Evolutionary conservation across 2,113 vertebrate genomes (phyloP).

Genomic region (Carassius carassius): DNA sequence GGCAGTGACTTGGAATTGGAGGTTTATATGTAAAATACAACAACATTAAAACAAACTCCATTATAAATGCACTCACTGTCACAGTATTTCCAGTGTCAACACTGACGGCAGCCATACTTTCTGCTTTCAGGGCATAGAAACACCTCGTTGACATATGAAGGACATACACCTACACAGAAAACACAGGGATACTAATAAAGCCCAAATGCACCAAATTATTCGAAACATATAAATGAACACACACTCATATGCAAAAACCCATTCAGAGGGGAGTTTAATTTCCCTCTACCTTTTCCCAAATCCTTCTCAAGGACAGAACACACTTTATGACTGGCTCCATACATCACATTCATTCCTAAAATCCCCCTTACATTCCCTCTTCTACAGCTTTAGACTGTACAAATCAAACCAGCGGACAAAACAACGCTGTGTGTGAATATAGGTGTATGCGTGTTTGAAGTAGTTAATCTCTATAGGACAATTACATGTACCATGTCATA

Average conservation of each 20-base stretch:
- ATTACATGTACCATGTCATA: not conserved
- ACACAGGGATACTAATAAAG: constrained; percentile 7
- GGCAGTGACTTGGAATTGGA: not conserved
- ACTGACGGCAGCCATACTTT: not conserved
- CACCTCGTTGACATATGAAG: constrained; percentile 44
- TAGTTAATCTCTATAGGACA: not conserved
- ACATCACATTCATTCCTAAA: not conserved
- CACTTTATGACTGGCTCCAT: constrained; percentile 39
- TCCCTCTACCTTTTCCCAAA: not conserved
- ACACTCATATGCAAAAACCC: not conserved
- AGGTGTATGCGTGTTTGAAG: not conserved
- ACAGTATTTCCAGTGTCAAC: constrained; percentile 3
- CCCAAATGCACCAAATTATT: not conserved
- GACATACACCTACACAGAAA: constrained; percentile 45
- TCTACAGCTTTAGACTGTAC: not conserved
- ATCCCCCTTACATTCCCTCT: constrained; percentile 2
- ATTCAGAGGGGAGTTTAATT: not conserved
- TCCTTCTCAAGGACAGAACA: not conserved
- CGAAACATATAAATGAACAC: not conserved
- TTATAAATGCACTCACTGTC: constrained; percentile 35
- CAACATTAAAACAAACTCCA: not conserved
- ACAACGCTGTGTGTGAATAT: not conserved
- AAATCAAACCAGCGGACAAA: not conserved
- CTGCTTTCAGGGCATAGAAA: constrained; percentile 44
- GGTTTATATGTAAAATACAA: not conserved